These are phyloP conservation scores for Drosophila greeni DNA, from an alignment of 2,888 invertebrate genomes.

Conservation along the genomic window DNA sequence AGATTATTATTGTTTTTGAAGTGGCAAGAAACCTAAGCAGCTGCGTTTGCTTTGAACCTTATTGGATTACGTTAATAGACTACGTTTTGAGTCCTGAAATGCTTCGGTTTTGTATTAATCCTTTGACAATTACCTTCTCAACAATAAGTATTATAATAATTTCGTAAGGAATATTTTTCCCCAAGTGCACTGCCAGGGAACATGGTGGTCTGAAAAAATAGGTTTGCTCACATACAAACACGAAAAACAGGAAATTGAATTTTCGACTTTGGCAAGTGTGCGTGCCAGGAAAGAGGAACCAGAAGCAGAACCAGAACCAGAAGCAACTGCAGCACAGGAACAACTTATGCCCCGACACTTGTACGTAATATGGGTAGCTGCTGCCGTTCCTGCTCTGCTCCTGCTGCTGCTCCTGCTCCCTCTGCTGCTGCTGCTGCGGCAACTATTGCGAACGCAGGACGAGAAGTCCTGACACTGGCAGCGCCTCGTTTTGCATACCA, in stretches of 20 bases:
- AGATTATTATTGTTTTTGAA: background rate
- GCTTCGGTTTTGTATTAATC: background rate
- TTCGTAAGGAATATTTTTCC: background rate
- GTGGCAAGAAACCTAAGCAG: background rate
- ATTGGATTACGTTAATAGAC: background rate
- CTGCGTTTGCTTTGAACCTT: background rate
- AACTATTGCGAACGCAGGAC: constrained; percentile 61
- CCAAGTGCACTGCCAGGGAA: constrained; percentile 4
- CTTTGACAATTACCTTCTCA: background rate
- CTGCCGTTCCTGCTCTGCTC: constrained; percentile 20
- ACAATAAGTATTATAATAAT: background rate
- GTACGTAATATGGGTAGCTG: constrained; percentile 40
- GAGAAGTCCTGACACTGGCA: constrained; percentile 67
- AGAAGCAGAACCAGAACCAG: constrained; percentile 54
- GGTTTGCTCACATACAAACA: constrained; percentile 62
- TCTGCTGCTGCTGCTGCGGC: constrained; percentile 42
- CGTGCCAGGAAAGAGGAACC: constrained; percentile 64
- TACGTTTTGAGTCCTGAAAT: too few species aligned
- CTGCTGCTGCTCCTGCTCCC: constrained; percentile 4
- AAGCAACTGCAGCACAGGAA: constrained; percentile 44
- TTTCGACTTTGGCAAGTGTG: constrained; percentile 74
- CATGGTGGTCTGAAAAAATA: constrained; percentile 20
- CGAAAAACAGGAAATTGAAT: constrained; percentile 74
- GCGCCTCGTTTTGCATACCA: constrained; percentile 72
- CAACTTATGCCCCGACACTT: constrained; percentile 49